Evolutionary conservation across 2,113 vertebrate species (phyloP), one percentile per base, ranked within the genome.

Genomic region (Pungitius pungitius): DNA sequence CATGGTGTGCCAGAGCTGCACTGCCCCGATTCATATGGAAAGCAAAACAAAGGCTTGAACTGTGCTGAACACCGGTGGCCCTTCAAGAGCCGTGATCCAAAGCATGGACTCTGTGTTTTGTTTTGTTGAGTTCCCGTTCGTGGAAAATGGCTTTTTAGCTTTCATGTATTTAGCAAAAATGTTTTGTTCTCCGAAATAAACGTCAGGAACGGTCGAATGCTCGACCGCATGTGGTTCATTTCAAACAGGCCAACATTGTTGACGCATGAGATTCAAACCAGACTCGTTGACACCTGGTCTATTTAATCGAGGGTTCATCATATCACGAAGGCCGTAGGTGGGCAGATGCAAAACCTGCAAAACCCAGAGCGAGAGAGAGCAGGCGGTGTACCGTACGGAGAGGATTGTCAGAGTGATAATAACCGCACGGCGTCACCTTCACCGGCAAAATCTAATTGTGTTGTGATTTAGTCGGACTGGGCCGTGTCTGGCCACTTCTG

Each of bases 401-500:
- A n/a, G n/a, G n/a, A n/a, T n/a, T 57, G 39, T 82, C 81, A 69
- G 22, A 42, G 10, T 42, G 51, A 83, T 80, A 77, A 77, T 73
- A 81, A 78, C 18, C 39, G n/a, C 35, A 37, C 52, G 61, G 52
- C 42, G 67, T 82, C 76, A 82, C 82, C 83, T 83, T 75, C 68
- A 85, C 71, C n/a, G 65, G 85, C 72, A 76, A 82, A 85, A 81
- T 83, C 68, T 64, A 81, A 87, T 86, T 54, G 65, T 81, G 57
- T 82, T 85, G 73, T 75, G 82, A 81, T 73, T 69, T 65, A 69
- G 83, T 59, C 61, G 49, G 73, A 85, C 85, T 90, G 81, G 24
- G 24, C 57, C 70, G 52, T 85, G 84, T 87, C 87, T 85, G 85
- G 79, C 80, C 88, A 78, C 79, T 87, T 85, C 90, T 92, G 91